These are phyloP conservation scores for Ammodytes dubius DNA, from an alignment of 2,113 vertebrate genomes.

Conservation along the genomic window DNA sequence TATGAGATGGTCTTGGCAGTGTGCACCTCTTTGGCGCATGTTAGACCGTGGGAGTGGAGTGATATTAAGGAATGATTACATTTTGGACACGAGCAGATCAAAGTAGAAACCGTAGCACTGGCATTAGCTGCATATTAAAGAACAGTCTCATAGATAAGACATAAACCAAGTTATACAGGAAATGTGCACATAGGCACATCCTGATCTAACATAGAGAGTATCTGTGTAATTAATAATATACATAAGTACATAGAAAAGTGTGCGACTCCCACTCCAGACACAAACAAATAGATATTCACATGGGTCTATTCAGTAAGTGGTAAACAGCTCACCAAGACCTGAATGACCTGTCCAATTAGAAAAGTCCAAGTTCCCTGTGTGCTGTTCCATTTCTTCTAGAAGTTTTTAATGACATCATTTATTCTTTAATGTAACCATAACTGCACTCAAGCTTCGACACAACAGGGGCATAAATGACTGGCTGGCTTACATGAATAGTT, in stretches of 20 bases:
- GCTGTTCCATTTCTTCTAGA: neutral
- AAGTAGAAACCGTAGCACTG: slow-evolving; percentile 50
- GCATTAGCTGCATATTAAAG: slow-evolving; percentile 37
- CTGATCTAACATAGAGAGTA: slow-evolving; percentile 26
- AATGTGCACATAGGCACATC: slow-evolving; percentile 14
- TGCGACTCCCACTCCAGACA: slow-evolving; percentile 45
- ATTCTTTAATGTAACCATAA: slow-evolving; percentile 11
- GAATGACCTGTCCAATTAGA: slow-evolving; percentile 7
- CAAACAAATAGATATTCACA: slow-evolving; percentile 31
- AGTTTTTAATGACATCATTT: slow-evolving; percentile 25
- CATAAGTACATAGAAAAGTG: slow-evolving; percentile 16
- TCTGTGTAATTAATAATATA: slow-evolving; percentile 42
- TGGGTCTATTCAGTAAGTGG: slow-evolving; percentile 4
- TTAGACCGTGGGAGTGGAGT: slow-evolving; percentile 51
- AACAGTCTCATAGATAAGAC: slow-evolving; percentile 28
- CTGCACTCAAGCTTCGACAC: neutral
- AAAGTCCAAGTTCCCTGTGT: slow-evolving; percentile 3
- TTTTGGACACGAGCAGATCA: slow-evolving; percentile 61
- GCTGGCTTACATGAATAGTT: slow-evolving; percentile 21
- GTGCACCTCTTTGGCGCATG: slow-evolving; percentile 42
- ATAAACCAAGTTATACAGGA: slow-evolving; percentile 28
- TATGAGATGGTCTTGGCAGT: slow-evolving; percentile 55
- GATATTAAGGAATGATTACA: slow-evolving; percentile 61
- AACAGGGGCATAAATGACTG: slow-evolving; percentile 22
- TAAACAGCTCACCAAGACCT: slow-evolving; percentile 6